These are phyloP conservation scores for Mustelus asterias DNA, from an alignment of 2,113 vertebrate genomes.

Conservation along the genomic window DNA sequence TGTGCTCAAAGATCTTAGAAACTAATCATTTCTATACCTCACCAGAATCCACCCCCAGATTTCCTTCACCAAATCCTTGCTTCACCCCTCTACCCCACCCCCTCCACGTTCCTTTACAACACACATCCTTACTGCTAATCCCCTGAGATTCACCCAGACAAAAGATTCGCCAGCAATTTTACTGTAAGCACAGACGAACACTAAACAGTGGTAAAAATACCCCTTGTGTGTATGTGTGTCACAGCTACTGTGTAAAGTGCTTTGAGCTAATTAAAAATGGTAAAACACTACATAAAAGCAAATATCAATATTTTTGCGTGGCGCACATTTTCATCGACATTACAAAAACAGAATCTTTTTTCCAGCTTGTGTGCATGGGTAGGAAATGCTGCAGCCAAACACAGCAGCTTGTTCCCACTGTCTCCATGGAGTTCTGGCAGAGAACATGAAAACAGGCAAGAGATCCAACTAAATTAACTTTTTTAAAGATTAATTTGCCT, in stretches of 20 bases:
- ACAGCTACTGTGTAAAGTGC: neutral
- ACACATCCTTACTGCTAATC: neutral
- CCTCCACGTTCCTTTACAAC: neutral
- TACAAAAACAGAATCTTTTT: neutral
- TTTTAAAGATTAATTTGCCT: neutral
- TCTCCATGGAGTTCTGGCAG: neutral
- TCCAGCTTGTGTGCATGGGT: neutral
- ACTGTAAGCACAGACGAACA: neutral
- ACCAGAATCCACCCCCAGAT: neutral
- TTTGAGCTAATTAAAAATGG: neutral
- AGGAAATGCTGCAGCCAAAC: neutral
- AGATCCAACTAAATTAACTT: neutral
- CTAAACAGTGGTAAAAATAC: neutral
- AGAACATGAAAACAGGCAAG: neutral
- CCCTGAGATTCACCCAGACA: neutral
- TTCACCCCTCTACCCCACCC: neutral
- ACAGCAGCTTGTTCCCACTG: neutral
- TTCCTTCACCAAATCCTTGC: neutral
- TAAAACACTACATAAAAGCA: neutral
- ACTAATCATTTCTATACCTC: neutral
- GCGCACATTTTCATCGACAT: neutral
- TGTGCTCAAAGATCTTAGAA: neutral
- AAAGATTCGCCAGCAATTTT: neutral
- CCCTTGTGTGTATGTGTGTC: neutral
- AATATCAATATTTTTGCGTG: neutral